phyloP scores from a whole-genome alignment of 2,888 invertebrate species.

The Cyaniris semiargus region DNA sequence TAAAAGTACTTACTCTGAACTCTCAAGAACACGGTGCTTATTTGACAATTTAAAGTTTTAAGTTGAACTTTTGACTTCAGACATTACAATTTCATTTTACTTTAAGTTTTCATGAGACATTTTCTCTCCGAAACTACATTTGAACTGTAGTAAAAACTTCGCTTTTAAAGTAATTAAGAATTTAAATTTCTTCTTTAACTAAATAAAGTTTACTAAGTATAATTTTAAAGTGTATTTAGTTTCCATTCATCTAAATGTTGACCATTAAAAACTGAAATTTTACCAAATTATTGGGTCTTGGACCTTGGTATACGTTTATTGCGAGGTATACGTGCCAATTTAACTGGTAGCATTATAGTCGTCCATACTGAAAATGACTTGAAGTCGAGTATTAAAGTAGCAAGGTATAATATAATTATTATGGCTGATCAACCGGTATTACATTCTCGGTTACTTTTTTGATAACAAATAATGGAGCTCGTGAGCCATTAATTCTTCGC shows the following conservation, averaged over 20 bases:
- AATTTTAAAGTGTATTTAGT: too few relatives aligned
- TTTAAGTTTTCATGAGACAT: not conserved
- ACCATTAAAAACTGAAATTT: too few relatives aligned
- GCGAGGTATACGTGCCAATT: too few relatives aligned
- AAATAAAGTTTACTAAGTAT: not conserved
- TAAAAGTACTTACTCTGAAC: not conserved
- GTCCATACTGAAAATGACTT: too few relatives aligned
- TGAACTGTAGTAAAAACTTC: slow-evolving; percentile 15
- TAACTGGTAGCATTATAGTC: too few relatives aligned
- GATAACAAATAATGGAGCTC: not conserved
- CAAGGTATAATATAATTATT: not conserved
- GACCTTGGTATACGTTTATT: too few relatives aligned
- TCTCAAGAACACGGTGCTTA: not conserved
- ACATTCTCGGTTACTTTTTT: not conserved
- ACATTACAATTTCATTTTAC: not conserved
- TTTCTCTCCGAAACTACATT: not conserved
- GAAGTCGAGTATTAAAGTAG: too few relatives aligned
- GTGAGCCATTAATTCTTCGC: not conserved
- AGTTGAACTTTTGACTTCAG: slow-evolving; percentile 11
- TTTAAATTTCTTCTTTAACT: not conserved
- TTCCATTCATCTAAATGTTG: too few relatives aligned
- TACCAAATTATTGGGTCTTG: too few relatives aligned
- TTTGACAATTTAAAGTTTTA: not conserved
- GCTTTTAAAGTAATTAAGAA: not conserved
- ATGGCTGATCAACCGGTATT: not conserved